Evolutionary conservation across 92 coral and sea anemone species (phyloP).

Genomic region (Palythoa grandis): DNA sequence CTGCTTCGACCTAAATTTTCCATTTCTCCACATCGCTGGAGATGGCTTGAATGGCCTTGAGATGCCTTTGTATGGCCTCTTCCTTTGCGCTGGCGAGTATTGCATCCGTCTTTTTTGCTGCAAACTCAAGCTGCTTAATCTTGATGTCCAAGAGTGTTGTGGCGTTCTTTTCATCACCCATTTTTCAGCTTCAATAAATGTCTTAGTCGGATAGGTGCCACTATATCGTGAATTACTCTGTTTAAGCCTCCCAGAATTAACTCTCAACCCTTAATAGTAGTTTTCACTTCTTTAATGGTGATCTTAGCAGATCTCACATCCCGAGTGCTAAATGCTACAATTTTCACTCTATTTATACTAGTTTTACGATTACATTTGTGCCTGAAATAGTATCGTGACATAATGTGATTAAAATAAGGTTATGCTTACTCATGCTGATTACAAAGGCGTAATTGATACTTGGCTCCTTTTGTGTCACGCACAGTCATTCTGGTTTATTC

Average conservation of each 20-base stretch:
- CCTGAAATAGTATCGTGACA: constrained; percentile 9
- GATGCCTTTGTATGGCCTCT: constrained; percentile 40
- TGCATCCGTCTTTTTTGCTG: constrained; percentile 46
- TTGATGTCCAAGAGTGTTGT: constrained; percentile 36
- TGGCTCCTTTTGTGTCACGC: not conserved
- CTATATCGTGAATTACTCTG: constrained; percentile 44
- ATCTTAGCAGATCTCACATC: constrained; percentile 8
- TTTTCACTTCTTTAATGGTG: too few relatives aligned
- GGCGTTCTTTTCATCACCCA: constrained; percentile 4
- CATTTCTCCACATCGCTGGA: not conserved
- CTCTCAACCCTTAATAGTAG: not conserved
- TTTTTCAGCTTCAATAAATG: not conserved
- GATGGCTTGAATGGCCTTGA: constrained; percentile 17
- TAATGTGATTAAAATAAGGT: constrained; percentile 5
- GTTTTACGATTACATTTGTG: not conserved
- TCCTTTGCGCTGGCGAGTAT: constrained; percentile 46
- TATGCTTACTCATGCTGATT: constrained; percentile 5
- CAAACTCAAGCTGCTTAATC: constrained; percentile 44
- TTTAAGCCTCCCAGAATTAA: constrained; percentile 7
- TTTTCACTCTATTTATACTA: constrained; percentile 18
- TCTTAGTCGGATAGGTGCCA: constrained; percentile 72
- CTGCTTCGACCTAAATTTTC: not conserved
- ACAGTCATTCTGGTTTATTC: not conserved
- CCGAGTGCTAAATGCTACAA: constrained; percentile 1
- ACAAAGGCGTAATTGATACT: not conserved